These are phyloP conservation scores for Ricordea florida DNA, from an alignment of 92 coral and sea anemone species.

Conservation along the genomic window DNA sequence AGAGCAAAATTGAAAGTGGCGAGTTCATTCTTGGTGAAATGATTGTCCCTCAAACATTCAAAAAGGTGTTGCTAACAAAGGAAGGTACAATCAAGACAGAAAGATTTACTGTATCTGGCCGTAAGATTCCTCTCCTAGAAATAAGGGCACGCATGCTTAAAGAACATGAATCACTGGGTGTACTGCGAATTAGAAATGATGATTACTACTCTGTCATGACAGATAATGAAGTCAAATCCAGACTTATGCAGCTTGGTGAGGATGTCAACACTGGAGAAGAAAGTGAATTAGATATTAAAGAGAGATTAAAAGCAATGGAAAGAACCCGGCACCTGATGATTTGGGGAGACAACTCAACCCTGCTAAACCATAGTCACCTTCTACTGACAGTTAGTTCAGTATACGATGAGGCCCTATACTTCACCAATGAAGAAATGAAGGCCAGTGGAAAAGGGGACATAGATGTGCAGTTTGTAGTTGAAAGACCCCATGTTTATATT, in stretches of 20 bases:
- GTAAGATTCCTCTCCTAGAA: slow-evolving; percentile 5
- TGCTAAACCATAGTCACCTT: slow-evolving; percentile 40
- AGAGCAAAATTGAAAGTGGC: slow-evolving; percentile 5
- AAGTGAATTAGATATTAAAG: slow-evolving; percentile 11
- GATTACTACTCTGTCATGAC: slow-evolving; percentile 1
- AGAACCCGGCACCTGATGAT: slow-evolving; percentile 31
- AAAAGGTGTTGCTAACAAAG: not conserved
- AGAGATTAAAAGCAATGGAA: slow-evolving; percentile 15
- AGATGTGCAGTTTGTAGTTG: slow-evolving; percentile 44
- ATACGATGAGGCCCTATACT: slow-evolving; percentile 34
- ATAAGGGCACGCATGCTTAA: not conserved
- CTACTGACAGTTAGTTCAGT: slow-evolving; percentile 34
- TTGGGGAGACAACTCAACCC: slow-evolving; percentile 47
- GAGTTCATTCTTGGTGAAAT: not conserved
- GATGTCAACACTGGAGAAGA: slow-evolving; percentile 11
- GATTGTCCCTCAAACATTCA: not conserved
- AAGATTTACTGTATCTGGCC: slow-evolving; percentile 3
- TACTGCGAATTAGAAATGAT: not conserved
- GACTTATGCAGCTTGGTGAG: slow-evolving; percentile 20
- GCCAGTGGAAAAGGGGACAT: slow-evolving; percentile 28
- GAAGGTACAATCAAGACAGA: not conserved
- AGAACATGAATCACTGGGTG: not conserved
- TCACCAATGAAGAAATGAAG: slow-evolving; percentile 29
- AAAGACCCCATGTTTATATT: slow-evolving; percentile 42
- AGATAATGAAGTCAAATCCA: slow-evolving; percentile 5